Evolutionary conservation across 2,797 vertebrate species (phyloP), one percentile per base, ranked within the genome.

Genomic region (Loris lydekkerianus): DNA sequence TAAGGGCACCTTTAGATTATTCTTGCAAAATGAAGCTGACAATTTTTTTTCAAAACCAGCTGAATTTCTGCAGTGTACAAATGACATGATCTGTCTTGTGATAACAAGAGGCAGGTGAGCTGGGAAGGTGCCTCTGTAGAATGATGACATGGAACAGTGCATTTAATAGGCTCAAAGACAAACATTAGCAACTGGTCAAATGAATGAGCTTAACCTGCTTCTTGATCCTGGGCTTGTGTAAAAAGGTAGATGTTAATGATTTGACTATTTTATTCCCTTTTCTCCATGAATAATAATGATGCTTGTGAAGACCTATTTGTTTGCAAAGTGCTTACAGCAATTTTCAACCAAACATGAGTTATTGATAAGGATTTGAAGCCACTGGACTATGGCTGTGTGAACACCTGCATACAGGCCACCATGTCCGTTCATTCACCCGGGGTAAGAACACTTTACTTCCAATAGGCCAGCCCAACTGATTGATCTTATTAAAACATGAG

Each of bases 181-280:
- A 80, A 85, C 58, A 60, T 23, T 49, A 49, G 63, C 72, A 56
- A 37, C 20, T 46, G 46, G 70, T 77, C 93, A 88, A 76, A 82
- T 61, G 65, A 84, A 17, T 87, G 53, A 72, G 15, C 20, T 91
- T 72, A 85, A 73, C 25, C 58, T 91, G 86, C 56, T 61, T 58
- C 89, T 87, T 82, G 23, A 88, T 49, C 21, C 61, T 90, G 65
- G 87, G 77, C 14, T 93, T 67, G 13, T 81, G 61, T 27, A 77
- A 72, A 88, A 94, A 49, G 27, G 61, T 49, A 40, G 29, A 73
- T 31, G 29, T 10, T 95, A 86, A 63, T 63, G 34, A 88, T 63
- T 82, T 73, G 60, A 34, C 37, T 25, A 40, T 67, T 88, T 88
- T 72, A 43, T 95, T 61, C 37, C 53, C 15, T 83, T 94, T 90